Conservation (phyloP, 1,140 invertebrate species). For the Tetramorium simillimum region DNA sequence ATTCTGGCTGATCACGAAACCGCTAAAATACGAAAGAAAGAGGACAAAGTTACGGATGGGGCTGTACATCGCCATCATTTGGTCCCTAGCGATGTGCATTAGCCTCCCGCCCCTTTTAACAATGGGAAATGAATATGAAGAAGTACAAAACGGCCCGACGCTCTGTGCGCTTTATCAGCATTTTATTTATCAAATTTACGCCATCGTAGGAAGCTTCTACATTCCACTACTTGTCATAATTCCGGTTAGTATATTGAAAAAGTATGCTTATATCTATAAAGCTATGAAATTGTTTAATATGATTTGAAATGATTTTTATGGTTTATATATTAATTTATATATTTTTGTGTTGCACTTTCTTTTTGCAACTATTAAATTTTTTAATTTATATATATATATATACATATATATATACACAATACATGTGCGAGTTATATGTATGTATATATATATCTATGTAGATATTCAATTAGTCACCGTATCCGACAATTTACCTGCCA, state of each 20-base stretch:
- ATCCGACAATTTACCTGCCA: not conserved
- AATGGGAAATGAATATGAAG: slow-evolving; percentile 93
- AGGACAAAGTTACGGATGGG: slow-evolving; percentile 94
- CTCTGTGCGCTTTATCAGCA: slow-evolving; percentile 94
- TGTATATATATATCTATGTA: too few species aligned
- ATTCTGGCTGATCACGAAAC: slow-evolving; percentile 96
- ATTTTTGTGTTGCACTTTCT: too few species aligned
- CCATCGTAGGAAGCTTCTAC: slow-evolving; percentile 95
- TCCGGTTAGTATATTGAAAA: slow-evolving; percentile 84
- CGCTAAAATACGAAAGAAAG: slow-evolving; percentile 95
- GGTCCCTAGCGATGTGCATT: slow-evolving; percentile 95
- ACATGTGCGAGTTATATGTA: too few species aligned
- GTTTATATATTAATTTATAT: too few species aligned
- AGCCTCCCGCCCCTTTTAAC: slow-evolving; percentile 95
- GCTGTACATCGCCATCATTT: slow-evolving; percentile 94
- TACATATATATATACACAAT: too few species aligned
- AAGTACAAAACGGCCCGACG: slow-evolving; percentile 85
- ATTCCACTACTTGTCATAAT: slow-evolving; percentile 96
- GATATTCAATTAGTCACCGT: slow-evolving; percentile 16
- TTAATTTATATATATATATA: too few species aligned
- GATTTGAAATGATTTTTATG: not conserved
- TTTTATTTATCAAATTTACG: slow-evolving; percentile 95
- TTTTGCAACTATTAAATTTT: too few species aligned
- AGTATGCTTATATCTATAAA: not conserved
- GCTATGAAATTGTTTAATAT: not conserved